phyloP scores from a whole-genome alignment of 2,888 invertebrate genomes.

The Exocentrus adspersus region DNA sequence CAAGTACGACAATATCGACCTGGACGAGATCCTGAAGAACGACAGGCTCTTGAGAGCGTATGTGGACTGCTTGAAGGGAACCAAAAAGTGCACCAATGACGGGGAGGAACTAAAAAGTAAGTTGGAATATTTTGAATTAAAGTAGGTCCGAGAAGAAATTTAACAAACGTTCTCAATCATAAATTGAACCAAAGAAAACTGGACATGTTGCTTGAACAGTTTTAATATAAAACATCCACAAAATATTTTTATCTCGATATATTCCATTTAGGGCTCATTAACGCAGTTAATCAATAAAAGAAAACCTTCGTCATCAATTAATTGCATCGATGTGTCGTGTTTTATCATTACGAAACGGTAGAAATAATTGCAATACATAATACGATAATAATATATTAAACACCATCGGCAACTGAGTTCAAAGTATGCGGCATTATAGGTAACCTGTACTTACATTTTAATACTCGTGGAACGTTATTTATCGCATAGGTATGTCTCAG shows the following conservation, averaged over 20 bases:
- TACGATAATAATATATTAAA: background rate
- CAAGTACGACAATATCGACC: slow-evolving; percentile 75
- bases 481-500: too few relatives aligned
- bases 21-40: slow-evolving; percentile 74
- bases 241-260: too few relatives aligned
- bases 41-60: slow-evolving; percentile 74
- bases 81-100: slow-evolving; percentile 74
- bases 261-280: background rate
- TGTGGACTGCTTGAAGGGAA: slow-evolving; percentile 72
- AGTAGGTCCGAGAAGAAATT: too few relatives aligned
- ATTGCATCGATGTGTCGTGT: background rate
- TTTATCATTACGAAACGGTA: background rate
- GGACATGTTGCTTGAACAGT: too few relatives aligned
- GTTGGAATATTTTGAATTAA: slow-evolving; percentile 52
- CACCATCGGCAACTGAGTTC: background rate
- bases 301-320: background rate
- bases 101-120: slow-evolving; percentile 77
- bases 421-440: background rate
- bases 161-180: too few relatives aligned
- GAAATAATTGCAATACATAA: background rate
- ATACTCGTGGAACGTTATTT: too few relatives aligned
- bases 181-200: too few relatives aligned
- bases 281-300: background rate
- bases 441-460: too few relatives aligned
- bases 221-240: too few relatives aligned